phyloP scores from a whole-genome alignment of 2,113 vertebrate genomes.

The Cololabis saira region DNA sequence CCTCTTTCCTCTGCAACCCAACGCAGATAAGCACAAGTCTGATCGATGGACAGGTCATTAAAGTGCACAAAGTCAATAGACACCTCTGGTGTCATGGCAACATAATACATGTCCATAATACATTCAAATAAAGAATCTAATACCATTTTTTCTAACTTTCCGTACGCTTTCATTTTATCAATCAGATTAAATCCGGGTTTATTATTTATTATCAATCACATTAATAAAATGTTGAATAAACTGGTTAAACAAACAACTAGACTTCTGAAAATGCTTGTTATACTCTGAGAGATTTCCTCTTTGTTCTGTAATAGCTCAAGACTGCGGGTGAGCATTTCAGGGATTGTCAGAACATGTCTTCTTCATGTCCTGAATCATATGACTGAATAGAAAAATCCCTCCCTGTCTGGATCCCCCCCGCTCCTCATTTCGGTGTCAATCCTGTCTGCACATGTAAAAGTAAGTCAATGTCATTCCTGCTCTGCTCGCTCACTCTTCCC shows the following conservation, averaged over 20 bases:
- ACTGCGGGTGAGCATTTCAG: neutral
- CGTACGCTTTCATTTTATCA: neutral
- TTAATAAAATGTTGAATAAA: no score
- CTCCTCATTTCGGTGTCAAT: constrained; percentile 17
- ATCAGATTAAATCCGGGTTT: neutral
- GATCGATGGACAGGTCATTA: no score
- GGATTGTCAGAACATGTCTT: constrained; percentile 60
- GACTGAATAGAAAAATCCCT: constrained; percentile 35
- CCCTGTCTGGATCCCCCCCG: constrained; percentile 3
- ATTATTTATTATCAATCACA: no score
- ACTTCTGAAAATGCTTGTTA: no score
- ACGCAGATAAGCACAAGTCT: no score
- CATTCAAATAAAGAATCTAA: no score
- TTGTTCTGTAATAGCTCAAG: neutral
- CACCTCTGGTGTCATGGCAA: no score
- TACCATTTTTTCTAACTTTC: neutral
- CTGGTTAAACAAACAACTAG: no score
- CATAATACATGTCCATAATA: no score
- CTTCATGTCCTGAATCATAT: constrained; percentile 14
- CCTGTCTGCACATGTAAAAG: constrained; percentile 56
- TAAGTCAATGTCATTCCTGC: constrained; percentile 6
- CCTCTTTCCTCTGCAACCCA: no score
- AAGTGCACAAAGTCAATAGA: no score
- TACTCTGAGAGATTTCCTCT: neutral
- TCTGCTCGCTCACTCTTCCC: neutral